Conservation (phyloP, 2,113 vertebrate species). For the Ictalurus punctatus region DNA sequence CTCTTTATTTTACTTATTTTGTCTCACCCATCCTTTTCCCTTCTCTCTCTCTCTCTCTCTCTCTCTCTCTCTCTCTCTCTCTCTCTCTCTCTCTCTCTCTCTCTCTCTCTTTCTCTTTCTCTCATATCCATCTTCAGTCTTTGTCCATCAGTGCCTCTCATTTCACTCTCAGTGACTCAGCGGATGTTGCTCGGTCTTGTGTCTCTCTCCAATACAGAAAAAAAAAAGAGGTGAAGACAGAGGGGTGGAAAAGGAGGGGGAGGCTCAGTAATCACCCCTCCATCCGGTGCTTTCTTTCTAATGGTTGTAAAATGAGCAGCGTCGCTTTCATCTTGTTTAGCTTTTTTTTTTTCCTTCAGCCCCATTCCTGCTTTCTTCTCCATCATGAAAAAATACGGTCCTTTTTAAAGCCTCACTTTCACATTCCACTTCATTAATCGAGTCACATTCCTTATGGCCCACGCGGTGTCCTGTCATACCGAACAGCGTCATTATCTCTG, state of each 20-base stretch:
- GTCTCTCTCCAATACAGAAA: not conserved
- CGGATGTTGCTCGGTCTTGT: not conserved
- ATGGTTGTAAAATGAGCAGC: slow-evolving; percentile 44
- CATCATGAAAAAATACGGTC: slow-evolving; percentile 10
- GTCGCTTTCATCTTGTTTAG: slow-evolving; percentile 33
- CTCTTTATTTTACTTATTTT: not conserved
- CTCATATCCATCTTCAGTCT: slow-evolving; percentile 56
- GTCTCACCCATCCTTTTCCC: not conserved
- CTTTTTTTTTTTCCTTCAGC: slow-evolving; percentile 20
- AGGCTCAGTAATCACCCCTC: slow-evolving; percentile 45
- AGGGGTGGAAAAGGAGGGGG: slow-evolving; percentile 20
- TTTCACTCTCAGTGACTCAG: slow-evolving; percentile 61
- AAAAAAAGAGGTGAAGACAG: slow-evolving; percentile 14
- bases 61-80: slow-evolving; percentile 33
- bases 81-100: slow-evolving; percentile 39
- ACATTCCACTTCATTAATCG: slow-evolving; percentile 41
- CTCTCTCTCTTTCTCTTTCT: slow-evolving; percentile 53
- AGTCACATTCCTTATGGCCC: not conserved
- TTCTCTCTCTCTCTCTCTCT: not conserved
- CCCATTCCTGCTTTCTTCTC: not conserved
- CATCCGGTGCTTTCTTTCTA: slow-evolving; percentile 53
- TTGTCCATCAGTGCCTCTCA: slow-evolving; percentile 65
- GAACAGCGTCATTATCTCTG: slow-evolving; percentile 64
- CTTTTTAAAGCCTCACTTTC: slow-evolving; percentile 24
- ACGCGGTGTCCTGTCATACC: slow-evolving; percentile 48